Percentiles rank a stretch among this genome's conserved stretches.
phyloP scores from a whole-genome alignment of 2,113 vertebrate species.

The Bucco capensis region DNA sequence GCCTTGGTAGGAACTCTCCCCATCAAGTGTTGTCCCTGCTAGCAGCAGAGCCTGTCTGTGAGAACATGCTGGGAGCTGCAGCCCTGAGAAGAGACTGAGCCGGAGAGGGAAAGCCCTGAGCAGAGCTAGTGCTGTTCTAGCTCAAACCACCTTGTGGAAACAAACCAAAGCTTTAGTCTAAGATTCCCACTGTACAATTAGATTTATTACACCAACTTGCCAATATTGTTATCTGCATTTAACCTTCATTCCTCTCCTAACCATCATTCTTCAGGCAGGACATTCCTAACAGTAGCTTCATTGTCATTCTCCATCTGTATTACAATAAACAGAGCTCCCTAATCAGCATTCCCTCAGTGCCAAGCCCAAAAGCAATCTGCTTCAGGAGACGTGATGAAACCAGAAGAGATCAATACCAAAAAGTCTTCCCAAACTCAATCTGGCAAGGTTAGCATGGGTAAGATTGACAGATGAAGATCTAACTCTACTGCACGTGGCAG shows the following conservation, averaged over 20 bases:
- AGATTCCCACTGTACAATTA: not conserved
- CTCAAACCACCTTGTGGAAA: not conserved
- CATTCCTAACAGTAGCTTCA: not conserved
- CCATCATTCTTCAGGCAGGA: not conserved
- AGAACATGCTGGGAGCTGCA: no score
- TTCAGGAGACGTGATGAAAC: conserved; percentile 42
- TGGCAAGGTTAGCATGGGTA: conserved; percentile 46
- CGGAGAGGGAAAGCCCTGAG: no score
- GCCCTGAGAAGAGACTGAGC: no score
- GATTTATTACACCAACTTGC: not conserved
- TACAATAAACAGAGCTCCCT: conserved; percentile 33
- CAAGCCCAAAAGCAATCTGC: conserved; percentile 43
- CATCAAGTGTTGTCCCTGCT: no score
- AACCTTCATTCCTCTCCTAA: not conserved
- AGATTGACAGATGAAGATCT: not conserved
- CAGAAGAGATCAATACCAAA: conserved; percentile 50
- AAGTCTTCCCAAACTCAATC: conserved; percentile 32
- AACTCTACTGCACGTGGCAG: not conserved
- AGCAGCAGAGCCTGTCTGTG: no score
- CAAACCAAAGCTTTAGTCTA: not conserved
- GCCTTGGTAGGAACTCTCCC: no score
- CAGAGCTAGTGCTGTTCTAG: no score
- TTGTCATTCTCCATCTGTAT: conserved; percentile 39
- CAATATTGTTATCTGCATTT: not conserved
- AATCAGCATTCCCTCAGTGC: conserved; percentile 48